These are phyloP conservation scores for Beaufortia kweichowensis DNA, from an alignment of 2,113 vertebrate genomes.

Conservation along the genomic window DNA sequence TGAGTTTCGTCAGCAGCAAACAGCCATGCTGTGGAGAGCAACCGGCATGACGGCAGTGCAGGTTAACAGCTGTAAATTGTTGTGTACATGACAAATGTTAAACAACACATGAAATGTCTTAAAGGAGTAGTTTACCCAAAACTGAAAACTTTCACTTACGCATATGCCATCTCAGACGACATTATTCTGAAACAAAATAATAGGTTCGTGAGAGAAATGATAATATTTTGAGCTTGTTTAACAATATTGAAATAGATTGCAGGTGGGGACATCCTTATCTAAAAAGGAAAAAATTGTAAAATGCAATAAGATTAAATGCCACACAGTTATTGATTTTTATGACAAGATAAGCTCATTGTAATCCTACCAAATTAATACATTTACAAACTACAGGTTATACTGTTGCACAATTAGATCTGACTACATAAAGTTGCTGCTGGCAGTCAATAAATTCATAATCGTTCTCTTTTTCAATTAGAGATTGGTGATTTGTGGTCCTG, in stretches of 20 bases:
- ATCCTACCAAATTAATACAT: neutral
- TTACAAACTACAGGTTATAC: neutral
- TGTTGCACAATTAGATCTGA: neutral
- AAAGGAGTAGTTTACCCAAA: too few species aligned
- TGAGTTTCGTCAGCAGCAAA: slow-evolving; percentile 91
- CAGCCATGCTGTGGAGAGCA: slow-evolving; percentile 89
- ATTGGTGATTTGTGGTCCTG: slow-evolving; percentile 53
- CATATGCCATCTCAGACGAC: too few species aligned
- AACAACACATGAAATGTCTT: too few species aligned
- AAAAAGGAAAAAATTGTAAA: too few species aligned
- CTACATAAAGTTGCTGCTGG: neutral
- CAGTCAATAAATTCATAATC: neutral
- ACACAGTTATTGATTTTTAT: too few species aligned
- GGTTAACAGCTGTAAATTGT: slow-evolving; percentile 54
- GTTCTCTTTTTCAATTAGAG: slow-evolving; percentile 36
- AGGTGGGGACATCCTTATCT: too few species aligned
- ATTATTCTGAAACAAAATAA: too few species aligned
- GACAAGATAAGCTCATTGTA: neutral
- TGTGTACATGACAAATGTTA: neutral
- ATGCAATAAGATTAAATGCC: too few species aligned
- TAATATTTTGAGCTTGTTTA: too few species aligned
- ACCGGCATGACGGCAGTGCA: slow-evolving; percentile 67
- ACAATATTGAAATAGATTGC: too few species aligned
- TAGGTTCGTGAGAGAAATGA: too few species aligned
- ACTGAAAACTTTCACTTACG: too few species aligned